Base-by-base conservation (phyloP, 2,888 invertebrate species). In the Strigamia transsilvanica region DNA sequence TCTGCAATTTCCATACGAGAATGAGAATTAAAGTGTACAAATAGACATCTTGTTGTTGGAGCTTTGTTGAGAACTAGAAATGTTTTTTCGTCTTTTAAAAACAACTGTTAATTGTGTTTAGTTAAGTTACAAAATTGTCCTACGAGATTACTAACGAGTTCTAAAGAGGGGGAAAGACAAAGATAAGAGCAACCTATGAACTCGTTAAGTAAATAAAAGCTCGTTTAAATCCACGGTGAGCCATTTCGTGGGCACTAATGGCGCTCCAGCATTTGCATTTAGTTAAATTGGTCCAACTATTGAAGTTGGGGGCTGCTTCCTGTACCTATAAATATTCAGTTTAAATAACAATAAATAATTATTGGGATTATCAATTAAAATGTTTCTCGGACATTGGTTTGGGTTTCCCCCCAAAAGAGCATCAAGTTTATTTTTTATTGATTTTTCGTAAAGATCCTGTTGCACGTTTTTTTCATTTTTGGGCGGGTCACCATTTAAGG, bases 191-290 rank as follows among this genome's bases (percentile, higher is more conserved):
- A 56, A 56, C 56, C 56, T 56, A 4, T 56, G 56, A 56, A 56
- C 56, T 56, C 56, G 56, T 56, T 56, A 56, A 56, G 56, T 56
- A 56, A 56, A 56, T 56, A 56, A 56, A 56, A 18, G 56, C 18
- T 5, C 56, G 18, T 56, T 56, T 56, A 56, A 56, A 56, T 56
- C 56, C 56, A 56, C 21, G 56, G 56, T 18, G 56, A 56, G 56
- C 56, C 56, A 56, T 56, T 56, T 56, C 56, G 56, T n/a, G 38
- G 56, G 18, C 56, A 56, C 56, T 56, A 18, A n/a, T 56, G 56
- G 21, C 38, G 56, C n/a, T 18, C 56, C 18, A 18, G 56, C 56
- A 56, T 56, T 56, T 56, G 56, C 56, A 56, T 56, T 56, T 56
- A 56, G 18, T 56, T 56, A 56, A 56, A 56, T 56, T 2, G 56